Evolutionary conservation across 2,797 vertebrate species (phyloP).

Genomic region (Phyllotis vaccarum): DNA sequence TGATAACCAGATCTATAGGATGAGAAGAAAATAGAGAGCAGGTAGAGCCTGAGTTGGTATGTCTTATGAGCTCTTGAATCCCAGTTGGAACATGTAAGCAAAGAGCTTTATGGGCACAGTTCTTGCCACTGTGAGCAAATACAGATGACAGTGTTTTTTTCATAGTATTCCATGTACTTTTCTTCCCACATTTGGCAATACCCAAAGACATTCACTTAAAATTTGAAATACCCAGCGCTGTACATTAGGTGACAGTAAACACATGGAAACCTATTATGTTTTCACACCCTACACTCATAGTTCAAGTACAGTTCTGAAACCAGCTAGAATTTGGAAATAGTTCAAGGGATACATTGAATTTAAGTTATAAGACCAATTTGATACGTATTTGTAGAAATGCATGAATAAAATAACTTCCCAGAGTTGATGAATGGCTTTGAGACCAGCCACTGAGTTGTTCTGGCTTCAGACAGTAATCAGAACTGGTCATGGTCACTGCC

Average conservation of each 20-base stretch:
- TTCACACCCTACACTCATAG: not conserved
- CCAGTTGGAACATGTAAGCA: not conserved
- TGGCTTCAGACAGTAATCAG: constrained; percentile 38
- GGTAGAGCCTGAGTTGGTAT: not conserved
- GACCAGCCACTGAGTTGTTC: not conserved
- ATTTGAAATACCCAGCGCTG: not conserved
- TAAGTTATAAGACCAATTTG: constrained; percentile 7
- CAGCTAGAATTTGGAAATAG: constrained; percentile 48
- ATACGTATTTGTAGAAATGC: not conserved
- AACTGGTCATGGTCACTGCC: constrained; percentile 37
- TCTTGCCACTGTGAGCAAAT: not conserved
- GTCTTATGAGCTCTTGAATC: not conserved
- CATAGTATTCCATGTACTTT: not conserved
- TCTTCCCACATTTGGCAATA: not conserved
- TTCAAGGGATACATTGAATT: not conserved
- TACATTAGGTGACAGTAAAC: not conserved
- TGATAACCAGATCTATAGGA: not conserved
- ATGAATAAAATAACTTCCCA: not conserved
- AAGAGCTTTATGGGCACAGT: not conserved
- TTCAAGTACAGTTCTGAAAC: constrained; percentile 48
- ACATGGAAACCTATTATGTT: not conserved
- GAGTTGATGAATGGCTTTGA: not conserved
- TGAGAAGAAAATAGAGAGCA: not conserved
- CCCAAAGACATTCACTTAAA: constrained; percentile 13
- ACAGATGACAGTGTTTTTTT: not conserved